Evolutionary conservation across 2,113 vertebrate genomes (phyloP), one percentile per base, ranked within the genome.

Genomic region (Corythaixoides concolor): DNA sequence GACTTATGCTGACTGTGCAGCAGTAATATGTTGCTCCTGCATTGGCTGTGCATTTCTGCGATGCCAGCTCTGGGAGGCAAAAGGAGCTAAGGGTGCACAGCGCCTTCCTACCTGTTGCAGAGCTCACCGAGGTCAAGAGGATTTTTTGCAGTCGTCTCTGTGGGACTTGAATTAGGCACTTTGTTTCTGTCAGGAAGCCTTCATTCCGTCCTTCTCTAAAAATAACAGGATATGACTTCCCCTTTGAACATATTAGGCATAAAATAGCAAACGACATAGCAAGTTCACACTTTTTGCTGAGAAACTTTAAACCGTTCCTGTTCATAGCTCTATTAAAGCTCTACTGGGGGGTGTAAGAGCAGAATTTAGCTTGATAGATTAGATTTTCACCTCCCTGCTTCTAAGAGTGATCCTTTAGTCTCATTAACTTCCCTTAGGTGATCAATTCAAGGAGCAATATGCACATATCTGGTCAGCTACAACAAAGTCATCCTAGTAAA

Each of bases 231-330:
- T 50, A 30, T 14, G 5, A 4, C 10, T 52, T 60, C 8, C 11
- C 5, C 15, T 43, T 39, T 49, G 14, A 63, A 59, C 4, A 20
- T 12, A 19, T 28, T 41, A 63, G 6, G 7, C 8, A 27, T 74
- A 81, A 28, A 88, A 2, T 8, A 55, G 5, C 5, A 73, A 68
- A 58, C 33, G 10, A 15, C 0, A 0, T 12, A 68, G 12, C 22
- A 66, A 28, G 18, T 33, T 17, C 35, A 68, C 15, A 11, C 3
- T 64, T 74, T 28, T n/a, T 62, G 6, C 22, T 53, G 20, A 49
- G 33, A 10, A 5, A 30, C 9, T 78, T 66, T 12, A 73, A 17
- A 33, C 4, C 15, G 56, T 12, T 33, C 60, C 35, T 68, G 11
- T 14, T 52, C 22, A 28, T 14, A 21, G 16, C 8, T 56, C 28